phyloP scores from a whole-genome alignment of 2,888 invertebrate species.

The Latrodectus hesperus region DNA sequence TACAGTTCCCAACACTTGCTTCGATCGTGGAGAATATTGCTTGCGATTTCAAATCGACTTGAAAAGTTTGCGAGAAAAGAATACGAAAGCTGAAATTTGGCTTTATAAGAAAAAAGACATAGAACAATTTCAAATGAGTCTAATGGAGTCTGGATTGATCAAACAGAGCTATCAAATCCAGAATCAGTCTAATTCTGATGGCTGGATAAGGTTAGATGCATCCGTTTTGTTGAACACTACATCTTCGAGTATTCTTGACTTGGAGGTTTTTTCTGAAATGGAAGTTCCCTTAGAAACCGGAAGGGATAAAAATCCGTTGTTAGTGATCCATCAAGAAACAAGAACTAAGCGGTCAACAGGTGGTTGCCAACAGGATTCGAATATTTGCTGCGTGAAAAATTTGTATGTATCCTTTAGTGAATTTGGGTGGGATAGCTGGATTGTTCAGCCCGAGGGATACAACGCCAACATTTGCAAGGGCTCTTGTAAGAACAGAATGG shows the following conservation, averaged over 20 bases:
- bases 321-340: not conserved
- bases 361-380: slow-evolving; percentile 30
- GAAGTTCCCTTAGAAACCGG: slow-evolving; percentile 18
- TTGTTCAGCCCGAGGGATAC: slow-evolving; percentile 72
- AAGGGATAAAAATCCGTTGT: slow-evolving; percentile 15
- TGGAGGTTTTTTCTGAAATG: slow-evolving; percentile 12
- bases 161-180: not conserved
- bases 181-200: slow-evolving; percentile 9
- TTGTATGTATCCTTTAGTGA: slow-evolving; percentile 72
- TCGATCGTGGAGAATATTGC: slow-evolving; percentile 15
- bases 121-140: slow-evolving; percentile 1
- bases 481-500: slow-evolving; percentile 78
- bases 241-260: slow-evolving; percentile 15
- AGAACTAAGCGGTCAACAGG: slow-evolving; percentile 3
- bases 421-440: slow-evolving; percentile 72
- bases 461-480: slow-evolving; percentile 72
- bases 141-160: slow-evolving; percentile 3
- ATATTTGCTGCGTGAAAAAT: slow-evolving; percentile 84
- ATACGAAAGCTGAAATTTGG: slow-evolving; percentile 14
- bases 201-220: slow-evolving; percentile 36
- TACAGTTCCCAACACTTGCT: slow-evolving; percentile 40
- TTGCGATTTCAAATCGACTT: slow-evolving; percentile 21
- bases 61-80: not conserved
- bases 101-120: slow-evolving; percentile 21
- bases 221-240: not conserved